Evolutionary conservation across 2,888 invertebrate genomes (phyloP), one percentile per base, ranked within the genome.

Genomic region (Dastarcus helophoroides): DNA sequence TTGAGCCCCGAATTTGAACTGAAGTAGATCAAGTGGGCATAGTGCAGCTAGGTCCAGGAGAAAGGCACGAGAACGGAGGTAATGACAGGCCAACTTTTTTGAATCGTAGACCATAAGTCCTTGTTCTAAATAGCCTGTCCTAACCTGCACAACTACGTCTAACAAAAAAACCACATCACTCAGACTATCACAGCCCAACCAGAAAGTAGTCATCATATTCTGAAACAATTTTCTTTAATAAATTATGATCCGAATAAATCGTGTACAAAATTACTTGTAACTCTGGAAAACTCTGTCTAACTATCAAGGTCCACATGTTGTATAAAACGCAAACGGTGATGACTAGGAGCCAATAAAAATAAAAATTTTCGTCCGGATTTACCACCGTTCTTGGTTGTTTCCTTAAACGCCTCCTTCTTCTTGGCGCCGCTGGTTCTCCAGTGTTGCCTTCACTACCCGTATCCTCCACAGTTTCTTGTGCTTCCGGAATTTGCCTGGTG

Each of bases 221-320:
- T 60, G 46, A 22, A 32, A 12, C 15, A 21, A 11, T 13, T 13
- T 7, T n/a, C n/a, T n/a, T n/a, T n/a, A n/a, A n/a, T n/a, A n/a
- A n/a, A n/a, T n/a, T n/a, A n/a, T n/a, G n/a, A n/a, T n/a, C n/a
- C n/a, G 24, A 9, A 9, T 23, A 23, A 23, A 23, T n/a, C n/a
- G 10, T 23, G 8, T 8, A 23, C 10, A 8, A 23, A 23, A 70
- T 47, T 43, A 56, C 57, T 69, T 84, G 84, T 38, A 94, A 70
- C 58, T 93, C 93, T 12, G 90, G 88, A 60, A 94, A 84, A 56
- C 91, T 91, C 63, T 94, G 89, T 31, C 94, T 72, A 24, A 91
- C 93, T 48, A 94, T 94, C 40, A 90, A 71, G 15, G 93, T 86
- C 94, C 94, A 94, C 44, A 91, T 71, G 65, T 94, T 94, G 65